A percentile compares a stretch with the other conserved stretches of the same genome.
phyloP scores from a whole-genome alignment of 2,888 invertebrate genomes.

The Desoria tigrina region DNA sequence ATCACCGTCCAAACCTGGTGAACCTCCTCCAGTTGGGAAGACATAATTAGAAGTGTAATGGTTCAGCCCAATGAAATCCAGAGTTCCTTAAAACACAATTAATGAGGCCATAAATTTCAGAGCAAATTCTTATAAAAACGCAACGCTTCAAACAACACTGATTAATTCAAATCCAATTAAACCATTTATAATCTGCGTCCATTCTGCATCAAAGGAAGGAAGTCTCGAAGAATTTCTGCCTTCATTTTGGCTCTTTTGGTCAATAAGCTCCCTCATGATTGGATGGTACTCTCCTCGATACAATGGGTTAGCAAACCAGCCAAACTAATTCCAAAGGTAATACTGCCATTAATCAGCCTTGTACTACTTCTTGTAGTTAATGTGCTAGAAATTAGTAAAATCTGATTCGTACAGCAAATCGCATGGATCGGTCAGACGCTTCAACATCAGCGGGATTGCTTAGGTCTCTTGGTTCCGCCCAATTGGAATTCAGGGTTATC shows the following conservation, averaged over 20 bases:
- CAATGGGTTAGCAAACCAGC: conserved; percentile 39
- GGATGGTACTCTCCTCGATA: conserved; percentile 45
- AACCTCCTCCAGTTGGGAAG: conserved; percentile 11
- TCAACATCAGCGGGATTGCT: conserved; percentile 31
- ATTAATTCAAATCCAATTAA: no score
- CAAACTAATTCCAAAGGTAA: conserved; percentile 26
- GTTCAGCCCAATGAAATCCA: conserved; percentile 46
- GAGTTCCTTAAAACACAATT: no score
- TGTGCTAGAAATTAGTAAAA: conserved; percentile 3
- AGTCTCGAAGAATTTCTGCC: conserved; percentile 39
- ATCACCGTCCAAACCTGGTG: conserved; percentile 22
- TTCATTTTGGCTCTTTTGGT: conserved; percentile 39
- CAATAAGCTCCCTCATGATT: conserved; percentile 41
- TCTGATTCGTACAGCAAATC: conserved; percentile 40
- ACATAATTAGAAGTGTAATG: conserved; percentile 35
- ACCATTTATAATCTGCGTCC: conserved; percentile 42
- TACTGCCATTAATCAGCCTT: neutral
- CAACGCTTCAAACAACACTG: no score
- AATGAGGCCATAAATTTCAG: neutral
- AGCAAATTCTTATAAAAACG: no score
- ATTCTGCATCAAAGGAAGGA: conserved; percentile 33
- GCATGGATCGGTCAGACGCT: conserved; percentile 43
- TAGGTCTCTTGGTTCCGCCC: conserved; percentile 41
- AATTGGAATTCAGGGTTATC: conserved; percentile 49
- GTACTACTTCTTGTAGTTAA: no score